Conservation (phyloP, 2,888 invertebrate species). For the Drosophila acutilabella region DNA sequence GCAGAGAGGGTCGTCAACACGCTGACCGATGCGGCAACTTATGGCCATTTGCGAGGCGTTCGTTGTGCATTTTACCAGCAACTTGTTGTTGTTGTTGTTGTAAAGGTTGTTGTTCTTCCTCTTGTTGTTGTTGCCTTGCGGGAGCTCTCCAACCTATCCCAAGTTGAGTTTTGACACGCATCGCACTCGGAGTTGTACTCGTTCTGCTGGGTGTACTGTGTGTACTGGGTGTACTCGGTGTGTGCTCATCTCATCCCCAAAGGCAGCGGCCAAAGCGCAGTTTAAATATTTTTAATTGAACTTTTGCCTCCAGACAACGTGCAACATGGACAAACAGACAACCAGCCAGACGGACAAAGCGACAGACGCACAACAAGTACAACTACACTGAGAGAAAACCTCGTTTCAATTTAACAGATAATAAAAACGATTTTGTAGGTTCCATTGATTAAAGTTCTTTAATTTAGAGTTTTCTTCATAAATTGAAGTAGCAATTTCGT, state of each 20-base stretch:
- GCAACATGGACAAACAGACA: conserved; percentile 40
- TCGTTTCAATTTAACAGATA: too few species aligned
- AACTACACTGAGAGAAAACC: conserved; percentile 14
- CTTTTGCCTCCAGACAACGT: conserved; percentile 75
- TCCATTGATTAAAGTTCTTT: too few species aligned
- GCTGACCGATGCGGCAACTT: conserved; percentile 62
- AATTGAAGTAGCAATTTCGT: too few species aligned
- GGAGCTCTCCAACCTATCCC: conserved; percentile 83
- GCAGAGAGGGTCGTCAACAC: conserved; percentile 53
- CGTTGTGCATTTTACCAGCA: conserved; percentile 48
- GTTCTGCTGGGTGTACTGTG: too few species aligned
- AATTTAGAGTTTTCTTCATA: too few species aligned
- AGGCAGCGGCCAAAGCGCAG: conserved; percentile 50
- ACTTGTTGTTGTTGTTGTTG: conserved; percentile 37
- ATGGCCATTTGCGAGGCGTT: conserved; percentile 69
- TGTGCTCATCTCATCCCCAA: conserved; percentile 30
- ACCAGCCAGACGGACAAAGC: conserved; percentile 17
- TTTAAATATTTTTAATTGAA: conserved; percentile 82
- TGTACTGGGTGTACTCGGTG: conserved; percentile 4
- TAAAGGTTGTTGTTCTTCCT: conserved; percentile 33
- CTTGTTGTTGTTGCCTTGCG: conserved; percentile 68
- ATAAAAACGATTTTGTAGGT: too few species aligned
- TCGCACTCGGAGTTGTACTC: conserved; percentile 43
- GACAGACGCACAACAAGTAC: conserved; percentile 34
- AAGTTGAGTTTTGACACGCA: conserved; percentile 84